These are phyloP conservation scores for Dioctria linearis DNA, from an alignment of 2,888 invertebrate species.

Conservation along the genomic window DNA sequence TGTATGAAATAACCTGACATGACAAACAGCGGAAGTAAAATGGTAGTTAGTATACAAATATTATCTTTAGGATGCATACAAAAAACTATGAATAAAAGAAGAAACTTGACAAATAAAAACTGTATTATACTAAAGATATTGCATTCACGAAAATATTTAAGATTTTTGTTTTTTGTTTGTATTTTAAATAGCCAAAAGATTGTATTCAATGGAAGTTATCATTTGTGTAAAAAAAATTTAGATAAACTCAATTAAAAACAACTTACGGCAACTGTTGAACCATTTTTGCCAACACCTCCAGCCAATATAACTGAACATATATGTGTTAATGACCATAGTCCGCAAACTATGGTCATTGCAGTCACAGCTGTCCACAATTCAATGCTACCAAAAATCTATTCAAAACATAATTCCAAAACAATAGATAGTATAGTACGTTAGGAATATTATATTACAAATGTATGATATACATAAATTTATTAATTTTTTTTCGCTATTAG, in stretches of 20 bases:
- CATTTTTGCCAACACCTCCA: slow-evolving; percentile 99
- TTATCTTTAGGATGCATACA: slow-evolving; percentile 16
- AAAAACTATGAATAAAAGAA: slow-evolving; percentile 29
- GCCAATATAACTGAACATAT: slow-evolving; percentile 85
- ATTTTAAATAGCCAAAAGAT: slow-evolving; percentile 64
- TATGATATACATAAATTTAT: background rate
- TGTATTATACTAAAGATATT: background rate
- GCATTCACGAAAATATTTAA: slow-evolving; percentile 35
- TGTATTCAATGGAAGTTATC: slow-evolving; percentile 55
- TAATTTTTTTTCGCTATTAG: background rate
- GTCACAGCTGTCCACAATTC: slow-evolving; percentile 85
- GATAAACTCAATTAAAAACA: slow-evolving; percentile 61
- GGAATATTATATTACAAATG: slow-evolving; percentile 36
- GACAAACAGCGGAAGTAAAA: no score
- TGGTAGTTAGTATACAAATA: slow-evolving; percentile 7
- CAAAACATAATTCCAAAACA: slow-evolving; percentile 47
- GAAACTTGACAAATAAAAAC: slow-evolving; percentile 42
- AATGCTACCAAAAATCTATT: slow-evolving; percentile 75
- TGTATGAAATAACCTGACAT: no score
- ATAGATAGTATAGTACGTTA: slow-evolving; percentile 35
- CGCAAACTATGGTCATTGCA: slow-evolving; percentile 81
- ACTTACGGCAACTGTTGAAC: slow-evolving; percentile 99
- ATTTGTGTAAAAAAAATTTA: slow-evolving; percentile 1
- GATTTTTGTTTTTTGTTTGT: background rate
- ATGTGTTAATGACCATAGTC: slow-evolving; percentile 80